Evolutionary conservation across 2,113 vertebrate species (phyloP), one percentile per base, ranked within the genome.

Genomic region (Cygnus buccinator): DNA sequence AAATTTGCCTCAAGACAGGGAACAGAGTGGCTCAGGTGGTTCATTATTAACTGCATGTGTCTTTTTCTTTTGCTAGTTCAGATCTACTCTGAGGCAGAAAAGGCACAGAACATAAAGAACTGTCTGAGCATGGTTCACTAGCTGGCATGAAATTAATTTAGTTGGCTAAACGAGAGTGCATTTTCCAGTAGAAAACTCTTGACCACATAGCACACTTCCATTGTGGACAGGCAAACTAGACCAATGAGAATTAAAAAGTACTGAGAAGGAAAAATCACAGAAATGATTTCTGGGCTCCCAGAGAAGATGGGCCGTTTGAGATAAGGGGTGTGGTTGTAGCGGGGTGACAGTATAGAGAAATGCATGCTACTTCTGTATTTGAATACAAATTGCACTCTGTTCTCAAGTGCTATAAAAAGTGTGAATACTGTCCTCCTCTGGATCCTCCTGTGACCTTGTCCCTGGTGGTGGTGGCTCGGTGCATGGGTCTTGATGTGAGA

Each of bases 21-120:
- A 84, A 44, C 62, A 50, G 46, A 72, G 70, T 80, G 33, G 77
- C 89, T 94, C 90, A 89, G 89, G 92, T 96, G 79, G 61, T 80
- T 90, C 65, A 65, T 93, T 87, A 84, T 68, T 78, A 90, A 66
- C 10, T 13, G 25, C n/a, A 35, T 9, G 16, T 66, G 11, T 57
- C 25, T 55, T 81, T 87, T 87, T 54, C 81, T 91, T 82, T 93
- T 70, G 54, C 65, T 93, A 70, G 39, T 76, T 93, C 62, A 76
- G 54, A 72, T 68, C 61, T 87, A 26, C 48, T 84, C 35, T 31
- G 35, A 75, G 52, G 84, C 66, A 82, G 73, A 91, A 94, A 68
- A 84, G 61, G 84, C 13, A 46, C 0, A 37, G 70, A 89, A 62
- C 31, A 9, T 73, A 43, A 58, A 58, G 43, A 77, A 82, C 18